phyloP scores from a whole-genome alignment of 2,113 vertebrate genomes.

The Sinocyclocheilus anshuiensis region DNA sequence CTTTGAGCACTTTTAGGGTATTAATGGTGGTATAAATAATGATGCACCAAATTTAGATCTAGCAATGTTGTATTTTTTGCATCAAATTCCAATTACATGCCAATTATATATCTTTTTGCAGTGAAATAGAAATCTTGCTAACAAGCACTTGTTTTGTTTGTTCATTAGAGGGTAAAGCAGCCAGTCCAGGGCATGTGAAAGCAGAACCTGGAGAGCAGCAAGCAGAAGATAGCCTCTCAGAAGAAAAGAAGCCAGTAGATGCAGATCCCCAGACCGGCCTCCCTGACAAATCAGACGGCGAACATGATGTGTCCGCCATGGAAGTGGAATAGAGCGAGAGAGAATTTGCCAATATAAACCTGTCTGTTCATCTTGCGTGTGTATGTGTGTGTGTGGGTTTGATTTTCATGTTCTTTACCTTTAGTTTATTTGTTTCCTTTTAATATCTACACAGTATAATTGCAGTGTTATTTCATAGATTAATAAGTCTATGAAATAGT shows the following conservation, averaged over 20 bases:
- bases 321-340: constrained; percentile 81
- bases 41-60: too few species aligned
- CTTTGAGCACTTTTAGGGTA: too few species aligned
- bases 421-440: neutral
- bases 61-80: neutral
- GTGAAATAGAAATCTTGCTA: neutral
- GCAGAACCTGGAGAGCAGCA: constrained; percentile 51
- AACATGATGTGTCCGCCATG: constrained; percentile 82
- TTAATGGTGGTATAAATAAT: too few species aligned
- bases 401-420: neutral
- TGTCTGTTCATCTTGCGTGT: neutral
- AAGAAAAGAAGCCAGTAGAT: constrained; percentile 65
- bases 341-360: constrained; percentile 4
- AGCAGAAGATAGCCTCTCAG: constrained; percentile 41
- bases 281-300: constrained; percentile 68
- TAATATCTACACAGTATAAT: constrained; percentile 19
- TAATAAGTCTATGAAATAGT: neutral
- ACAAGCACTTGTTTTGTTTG: constrained; percentile 3
- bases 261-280: neutral
- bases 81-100: neutral
- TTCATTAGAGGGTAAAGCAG: constrained; percentile 59
- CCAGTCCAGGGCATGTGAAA: constrained; percentile 46
- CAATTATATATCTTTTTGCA: neutral
- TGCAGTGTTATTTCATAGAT: constrained; percentile 19
- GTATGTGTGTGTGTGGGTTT: constrained; percentile 10